phyloP scores from a whole-genome alignment of 2,797 vertebrate species.

The Squalus acanthias region DNA sequence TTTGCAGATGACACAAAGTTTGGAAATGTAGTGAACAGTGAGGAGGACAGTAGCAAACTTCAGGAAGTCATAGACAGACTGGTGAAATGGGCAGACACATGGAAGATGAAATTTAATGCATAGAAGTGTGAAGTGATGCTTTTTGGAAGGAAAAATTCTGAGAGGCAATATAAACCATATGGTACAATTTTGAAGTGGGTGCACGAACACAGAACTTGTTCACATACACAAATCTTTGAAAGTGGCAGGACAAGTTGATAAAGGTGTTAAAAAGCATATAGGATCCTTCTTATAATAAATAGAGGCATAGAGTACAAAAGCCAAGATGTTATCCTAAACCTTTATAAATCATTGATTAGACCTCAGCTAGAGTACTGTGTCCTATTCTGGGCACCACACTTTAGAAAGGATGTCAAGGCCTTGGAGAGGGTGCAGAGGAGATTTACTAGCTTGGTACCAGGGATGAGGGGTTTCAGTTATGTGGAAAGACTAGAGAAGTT shows the following conservation, averaged over 20 bases:
- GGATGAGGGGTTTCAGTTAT: not conserved
- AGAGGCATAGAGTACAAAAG: not conserved
- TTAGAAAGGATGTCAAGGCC: not conserved
- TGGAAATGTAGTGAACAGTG: no score
- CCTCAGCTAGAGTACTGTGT: not conserved
- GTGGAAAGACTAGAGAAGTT: not conserved
- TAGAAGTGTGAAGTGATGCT: not conserved
- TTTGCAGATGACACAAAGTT: not conserved
- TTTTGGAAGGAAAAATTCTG: not conserved
- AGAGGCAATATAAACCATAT: not conserved
- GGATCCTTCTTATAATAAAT: not conserved
- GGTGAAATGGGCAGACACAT: not conserved
- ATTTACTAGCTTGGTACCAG: not conserved
- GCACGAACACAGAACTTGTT: not conserved
- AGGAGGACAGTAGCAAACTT: no score
- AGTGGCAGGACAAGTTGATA: not conserved
- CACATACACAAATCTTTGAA: no score
- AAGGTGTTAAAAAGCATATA: not conserved
- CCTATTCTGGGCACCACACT: not conserved
- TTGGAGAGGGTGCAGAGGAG: not conserved
- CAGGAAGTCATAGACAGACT: not conserved
- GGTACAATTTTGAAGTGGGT: not conserved
- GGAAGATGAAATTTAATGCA: not conserved
- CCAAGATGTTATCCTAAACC: not conserved
- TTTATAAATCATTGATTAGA: not conserved